Percentiles rank a stretch among this genome's conserved stretches.
These are phyloP conservation scores for Psilopsiagon aurifrons DNA, from an alignment of 2,113 vertebrate species.

Conservation along the genomic window DNA sequence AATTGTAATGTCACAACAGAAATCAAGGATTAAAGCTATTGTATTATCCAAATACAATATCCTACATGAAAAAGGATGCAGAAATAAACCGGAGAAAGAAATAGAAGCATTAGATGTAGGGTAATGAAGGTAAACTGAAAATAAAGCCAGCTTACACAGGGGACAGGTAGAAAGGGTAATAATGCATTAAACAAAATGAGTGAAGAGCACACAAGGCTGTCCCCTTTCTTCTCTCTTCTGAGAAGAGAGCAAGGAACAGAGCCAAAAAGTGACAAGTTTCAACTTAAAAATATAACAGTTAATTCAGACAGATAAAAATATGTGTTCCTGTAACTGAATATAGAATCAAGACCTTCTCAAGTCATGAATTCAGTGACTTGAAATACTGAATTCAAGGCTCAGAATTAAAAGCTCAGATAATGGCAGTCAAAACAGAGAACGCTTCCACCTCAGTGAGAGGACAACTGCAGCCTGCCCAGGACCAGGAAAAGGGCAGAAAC, in stretches of 20 bases:
- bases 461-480: fast-evolving
- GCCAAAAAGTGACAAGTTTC: not conserved
- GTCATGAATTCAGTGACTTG: not conserved
- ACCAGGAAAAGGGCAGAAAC: not conserved
- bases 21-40: not conserved
- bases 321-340: not conserved
- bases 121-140: not conserved
- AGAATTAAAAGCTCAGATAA: not conserved
- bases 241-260: not conserved
- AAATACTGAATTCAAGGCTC: not conserved
- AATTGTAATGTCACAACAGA: not conserved
- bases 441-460: not conserved
- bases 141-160: not conserved
- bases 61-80: not conserved
- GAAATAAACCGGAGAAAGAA: not conserved
- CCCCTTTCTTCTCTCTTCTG: not conserved
- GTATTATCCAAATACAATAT: not conserved
- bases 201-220: not conserved
- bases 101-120: not conserved
- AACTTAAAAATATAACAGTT: not conserved
- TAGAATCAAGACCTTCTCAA: not conserved
- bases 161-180: not conserved
- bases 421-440: not conserved
- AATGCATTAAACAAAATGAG: not conserved
- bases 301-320: not conserved